Conservation (phyloP, 2,797 vertebrate genomes). For the Petrocephalus sullivani region DNA sequence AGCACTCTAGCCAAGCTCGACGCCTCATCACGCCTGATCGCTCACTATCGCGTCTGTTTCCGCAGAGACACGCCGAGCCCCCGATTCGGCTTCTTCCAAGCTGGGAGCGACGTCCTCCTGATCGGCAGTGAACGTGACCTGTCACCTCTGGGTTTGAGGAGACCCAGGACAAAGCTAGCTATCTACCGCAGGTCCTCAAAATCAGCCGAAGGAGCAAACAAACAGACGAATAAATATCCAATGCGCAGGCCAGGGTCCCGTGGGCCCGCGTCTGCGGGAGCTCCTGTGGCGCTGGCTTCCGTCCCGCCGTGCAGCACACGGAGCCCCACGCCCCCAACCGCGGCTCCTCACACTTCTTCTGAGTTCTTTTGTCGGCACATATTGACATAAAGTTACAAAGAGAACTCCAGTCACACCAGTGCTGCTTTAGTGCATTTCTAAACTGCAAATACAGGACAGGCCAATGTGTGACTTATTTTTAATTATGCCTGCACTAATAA, state of each 20-base stretch:
- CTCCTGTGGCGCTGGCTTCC: not conserved
- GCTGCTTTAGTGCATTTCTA: not conserved
- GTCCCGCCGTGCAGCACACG: not conserved
- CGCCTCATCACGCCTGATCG: not conserved
- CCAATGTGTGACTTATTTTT: not conserved
- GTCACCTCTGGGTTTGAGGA: slow-evolving; percentile 1
- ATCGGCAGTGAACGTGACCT: not conserved
- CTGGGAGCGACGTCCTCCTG: not conserved
- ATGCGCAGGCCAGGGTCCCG: not conserved
- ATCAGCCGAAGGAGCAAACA: not conserved
- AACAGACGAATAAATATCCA: not conserved
- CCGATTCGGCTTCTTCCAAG: not conserved
- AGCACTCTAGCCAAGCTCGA: not conserved
- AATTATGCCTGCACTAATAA: not conserved
- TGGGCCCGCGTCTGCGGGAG: not conserved
- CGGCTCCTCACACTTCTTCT: not conserved
- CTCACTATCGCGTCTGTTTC: not conserved
- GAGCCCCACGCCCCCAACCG: not conserved
- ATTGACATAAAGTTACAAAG: not conserved
- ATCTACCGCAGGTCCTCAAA: not conserved
- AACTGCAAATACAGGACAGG: not conserved
- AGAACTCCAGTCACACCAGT: not conserved
- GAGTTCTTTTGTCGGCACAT: not conserved
- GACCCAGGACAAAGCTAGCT: slow-evolving; percentile 2
- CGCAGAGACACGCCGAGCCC: not conserved